Base-by-base conservation (phyloP, 2,113 vertebrate genomes). In the Capreolus pygargus region DNA sequence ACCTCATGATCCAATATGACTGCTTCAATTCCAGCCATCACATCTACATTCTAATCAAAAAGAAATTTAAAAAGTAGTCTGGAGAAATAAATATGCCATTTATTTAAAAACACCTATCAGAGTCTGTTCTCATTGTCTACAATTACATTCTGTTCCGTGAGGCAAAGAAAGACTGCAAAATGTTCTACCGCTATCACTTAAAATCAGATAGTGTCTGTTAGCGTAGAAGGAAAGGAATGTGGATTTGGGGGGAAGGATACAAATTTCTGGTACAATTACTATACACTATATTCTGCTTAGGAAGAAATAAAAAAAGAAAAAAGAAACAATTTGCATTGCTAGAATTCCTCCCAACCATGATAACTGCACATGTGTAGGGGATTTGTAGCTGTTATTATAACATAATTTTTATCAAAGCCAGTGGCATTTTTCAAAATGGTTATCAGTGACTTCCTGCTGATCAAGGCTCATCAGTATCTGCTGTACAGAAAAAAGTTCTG, bases 401-500 rank as follows among this genome's bases (percentile, higher is more conserved):
- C 82, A 95, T 54, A 95, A 94, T 93, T 96, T 88, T 96, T 96
- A 96, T 94, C 27, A 6, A 95, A 89, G 64, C 58, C 55, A 78
- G 60, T 74, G 88, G 54, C 58, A 79, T 47, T 96, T 95, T 96
- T 95, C 86, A 96, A 82, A 97, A 81, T 79, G 81, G 60, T 82
- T 94, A 60, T 61, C 64, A 57, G 36, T 79, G 84, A 79, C 86
- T 92, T 90, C 57, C 92, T 74, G 52, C 90, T 96, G 95, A 76
- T 90, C 1, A 0, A 21, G 19, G 61, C 57, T 96, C 94, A 87
- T 96, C 86, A 85, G 60, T 79, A 79, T 91, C 54, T 93, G 36
- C 86, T 81, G 43, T 96, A 79, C 67, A 74, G 39, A 95, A 94
- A 84, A 67, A 67, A 92, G 27, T 91, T 91, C 61, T 97, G 96